Evolutionary conservation across 2,888 invertebrate species (phyloP).

Genomic region (Oligia latruncula): DNA sequence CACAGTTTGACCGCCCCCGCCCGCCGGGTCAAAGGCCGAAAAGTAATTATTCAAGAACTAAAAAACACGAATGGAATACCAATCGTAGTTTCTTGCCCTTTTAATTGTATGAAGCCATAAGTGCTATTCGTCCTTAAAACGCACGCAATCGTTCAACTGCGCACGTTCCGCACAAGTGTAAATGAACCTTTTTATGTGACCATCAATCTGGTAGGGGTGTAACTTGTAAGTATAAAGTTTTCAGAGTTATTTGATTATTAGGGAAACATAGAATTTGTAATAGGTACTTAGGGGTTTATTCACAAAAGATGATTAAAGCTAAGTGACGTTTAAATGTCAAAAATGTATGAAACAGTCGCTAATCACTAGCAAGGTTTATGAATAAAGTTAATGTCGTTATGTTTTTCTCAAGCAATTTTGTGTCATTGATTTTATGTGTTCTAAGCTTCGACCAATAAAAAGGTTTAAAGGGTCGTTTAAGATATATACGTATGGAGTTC

Average conservation of each 20-base stretch:
- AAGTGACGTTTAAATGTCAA: not conserved
- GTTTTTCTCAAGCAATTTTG: conserved; percentile 7
- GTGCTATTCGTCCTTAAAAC: conserved; percentile 1
- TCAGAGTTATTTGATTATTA: not conserved
- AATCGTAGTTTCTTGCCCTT: conserved; percentile 37
- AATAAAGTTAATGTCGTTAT: not conserved
- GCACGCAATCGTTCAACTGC: conserved; percentile 19
- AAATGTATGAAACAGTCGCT: too few relatives aligned
- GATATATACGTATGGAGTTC: not conserved
- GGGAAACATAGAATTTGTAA: not conserved
- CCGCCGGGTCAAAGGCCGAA: conserved; percentile 18
- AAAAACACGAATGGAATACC: conserved; percentile 19
- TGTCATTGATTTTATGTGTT: not conserved
- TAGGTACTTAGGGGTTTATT: too few relatives aligned
- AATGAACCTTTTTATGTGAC: conserved; percentile 26
- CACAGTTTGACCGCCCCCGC: not conserved
- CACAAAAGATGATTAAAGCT: not conserved
- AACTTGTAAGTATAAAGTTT: not conserved
- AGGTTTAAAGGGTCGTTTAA: not conserved
- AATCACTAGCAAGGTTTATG: too few relatives aligned
- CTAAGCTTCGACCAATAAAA: not conserved
- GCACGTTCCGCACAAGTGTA: conserved; percentile 23
- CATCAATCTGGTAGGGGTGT: conserved; percentile 4
- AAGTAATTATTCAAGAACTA: conserved; percentile 36
- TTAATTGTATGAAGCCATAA: conserved; percentile 21